These are phyloP conservation scores for Apeira syringaria DNA, from an alignment of 2,888 invertebrate species.

Conservation along the genomic window DNA sequence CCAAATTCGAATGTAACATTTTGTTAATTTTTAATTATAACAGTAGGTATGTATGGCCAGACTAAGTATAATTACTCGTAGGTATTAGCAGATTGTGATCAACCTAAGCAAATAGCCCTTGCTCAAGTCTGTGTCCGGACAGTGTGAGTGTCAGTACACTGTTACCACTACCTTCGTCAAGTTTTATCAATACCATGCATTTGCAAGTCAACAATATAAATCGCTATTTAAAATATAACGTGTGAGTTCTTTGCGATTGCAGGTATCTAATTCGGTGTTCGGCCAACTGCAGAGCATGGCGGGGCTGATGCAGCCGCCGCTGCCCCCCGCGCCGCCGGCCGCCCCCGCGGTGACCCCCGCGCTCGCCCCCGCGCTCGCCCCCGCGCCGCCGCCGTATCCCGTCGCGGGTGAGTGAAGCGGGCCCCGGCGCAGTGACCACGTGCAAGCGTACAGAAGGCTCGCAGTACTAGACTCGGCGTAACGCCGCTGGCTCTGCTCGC, in stretches of 20 bases:
- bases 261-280: slow-evolving; percentile 25
- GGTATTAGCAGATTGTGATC: no score
- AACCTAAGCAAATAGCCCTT: no score
- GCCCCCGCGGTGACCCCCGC: background rate
- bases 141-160: no score
- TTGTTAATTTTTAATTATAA: no score
- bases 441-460: background rate
- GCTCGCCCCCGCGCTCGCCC: slow-evolving; percentile 5
- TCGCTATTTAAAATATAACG: background rate
- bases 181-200: no score
- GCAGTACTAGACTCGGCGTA: slow-evolving; percentile 24
- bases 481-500: slow-evolving; percentile 41
- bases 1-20: no score
- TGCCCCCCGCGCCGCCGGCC: slow-evolving; percentile 16
- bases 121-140: no score
- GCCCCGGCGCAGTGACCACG: slow-evolving; percentile 4
- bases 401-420: slow-evolving; percentile 14
- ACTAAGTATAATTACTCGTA: no score
- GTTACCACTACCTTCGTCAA: no score
- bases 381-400: slow-evolving; percentile 7
- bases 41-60: no score
- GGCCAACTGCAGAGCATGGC: slow-evolving; percentile 36
- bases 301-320: slow-evolving; percentile 31
- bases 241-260: no score
- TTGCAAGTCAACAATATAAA: no score